Evolutionary conservation across 2,113 vertebrate species (phyloP), one percentile per base, ranked within the genome.

Genomic region (Nycticryphes semicollaris): DNA sequence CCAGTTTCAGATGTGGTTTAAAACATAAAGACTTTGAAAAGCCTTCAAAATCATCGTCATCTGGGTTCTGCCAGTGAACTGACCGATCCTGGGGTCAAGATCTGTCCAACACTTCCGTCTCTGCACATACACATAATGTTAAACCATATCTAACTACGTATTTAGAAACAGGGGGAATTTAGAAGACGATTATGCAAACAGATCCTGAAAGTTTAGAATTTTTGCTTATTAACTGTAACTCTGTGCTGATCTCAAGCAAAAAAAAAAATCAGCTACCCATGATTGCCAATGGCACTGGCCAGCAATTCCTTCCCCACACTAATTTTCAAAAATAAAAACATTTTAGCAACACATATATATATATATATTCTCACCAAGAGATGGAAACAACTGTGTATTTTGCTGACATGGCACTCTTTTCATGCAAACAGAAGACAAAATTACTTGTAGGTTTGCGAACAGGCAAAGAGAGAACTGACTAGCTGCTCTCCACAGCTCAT

Each of bases 301-400:
- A 84, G 39, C 39, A 35, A 14, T 5, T 62, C 35, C 74, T 66
- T 45, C 53, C 35, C 9, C 11, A 2, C 1, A 0, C 25, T 35
- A 33, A 4, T 23, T 50, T 37, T 21, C 31, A 57, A 64, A 79
- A 90, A 62, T 11, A 57, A 68, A 66, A 60, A 1, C 31, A 21
- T 43, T 67, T 6, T 66, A 57, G 74, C 35, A 64, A 45, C 14
- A 7, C 12, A 39, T 39, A 39, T 39, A 39, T 39, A 39, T 33
- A 57, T 23, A 23, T 5, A 25, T 7, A 8, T 23, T 45, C 35
- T 76, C 47, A 23, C 33, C 4, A 3, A 25, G 2, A 27, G 6
- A 41, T 0, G 10, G 84, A n/a, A 68, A 87, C 28, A 62, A 48
- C 11, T 1, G 24, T 3, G 3, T 1, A 1, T 59, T 81, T 19